Percentiles rank a stretch among this genome's conserved stretches.
These are phyloP conservation scores for Puntigrus tetrazona DNA, from an alignment of 2,113 vertebrate genomes.

Conservation along the genomic window DNA sequence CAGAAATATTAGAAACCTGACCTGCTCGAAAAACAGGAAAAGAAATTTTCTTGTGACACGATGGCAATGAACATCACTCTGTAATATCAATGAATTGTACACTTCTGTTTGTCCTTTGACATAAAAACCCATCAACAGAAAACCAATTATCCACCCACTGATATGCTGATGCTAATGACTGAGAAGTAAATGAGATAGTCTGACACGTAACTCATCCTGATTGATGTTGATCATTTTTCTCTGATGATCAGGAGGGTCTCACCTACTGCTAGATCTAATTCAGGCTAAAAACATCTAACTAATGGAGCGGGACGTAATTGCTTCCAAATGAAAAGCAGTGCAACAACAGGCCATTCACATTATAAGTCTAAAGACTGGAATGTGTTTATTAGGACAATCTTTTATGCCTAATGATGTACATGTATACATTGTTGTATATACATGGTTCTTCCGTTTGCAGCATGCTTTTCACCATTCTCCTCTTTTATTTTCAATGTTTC, in stretches of 20 bases:
- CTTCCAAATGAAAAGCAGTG: slow-evolving; percentile 19
- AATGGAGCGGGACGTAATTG: slow-evolving; percentile 9
- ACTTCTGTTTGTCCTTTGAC: slow-evolving; percentile 23
- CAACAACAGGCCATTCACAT: slow-evolving; percentile 1
- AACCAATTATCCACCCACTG: slow-evolving; percentile 13
- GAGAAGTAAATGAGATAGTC: slow-evolving; percentile 14
- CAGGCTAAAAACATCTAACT: slow-evolving; percentile 6
- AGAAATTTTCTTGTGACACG: background rate
- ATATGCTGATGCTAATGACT: slow-evolving; percentile 19
- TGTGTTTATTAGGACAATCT: background rate
- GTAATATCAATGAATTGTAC: background rate
- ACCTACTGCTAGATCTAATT: slow-evolving; percentile 27
- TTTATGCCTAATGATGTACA: background rate
- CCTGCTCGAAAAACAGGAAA: background rate
- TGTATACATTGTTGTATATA: background rate
- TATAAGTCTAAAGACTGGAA: background rate
- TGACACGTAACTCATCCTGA: slow-evolving; percentile 33
- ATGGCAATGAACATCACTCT: background rate
- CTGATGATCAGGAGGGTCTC: slow-evolving; percentile 20
- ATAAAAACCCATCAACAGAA: slow-evolving; percentile 35
- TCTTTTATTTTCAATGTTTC: background rate
- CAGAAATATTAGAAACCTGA: background rate
- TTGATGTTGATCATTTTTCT: slow-evolving; percentile 40
- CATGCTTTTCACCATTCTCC: background rate
- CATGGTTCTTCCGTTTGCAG: background rate